Evolutionary conservation across 2,113 vertebrate genomes (phyloP), one percentile per base, ranked within the genome.

Genomic region (Orcinus orca): DNA sequence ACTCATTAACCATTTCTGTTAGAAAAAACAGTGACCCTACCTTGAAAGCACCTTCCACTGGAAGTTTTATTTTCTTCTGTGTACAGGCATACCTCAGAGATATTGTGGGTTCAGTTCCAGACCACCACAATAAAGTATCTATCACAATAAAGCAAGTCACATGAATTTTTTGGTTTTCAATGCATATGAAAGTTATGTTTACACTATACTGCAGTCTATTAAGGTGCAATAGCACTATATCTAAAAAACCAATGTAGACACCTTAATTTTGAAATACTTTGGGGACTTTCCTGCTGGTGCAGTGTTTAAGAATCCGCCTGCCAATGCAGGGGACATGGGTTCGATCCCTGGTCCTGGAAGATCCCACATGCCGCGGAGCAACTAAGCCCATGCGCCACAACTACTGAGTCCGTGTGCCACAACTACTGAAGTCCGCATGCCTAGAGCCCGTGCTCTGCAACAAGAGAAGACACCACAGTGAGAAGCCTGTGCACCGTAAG

Each of bases 341-440:
- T 53, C 53, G 15, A 53, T 53, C 53, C 53, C 53, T 53, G 53
- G 53, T 53, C 53, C 53, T 17, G 53, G 53, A 53, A 53, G 53
- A 53, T 53, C 53, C 53, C 53, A 53, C 53, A 17, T 17, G 53
- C 53, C 15, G 5, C 53, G 53, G 15, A 17, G 53, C 53, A 53
- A 53, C 53, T 17, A 53, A 53, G 53, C 53, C 53, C 5, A 0
- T 53, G 53, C 0, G 0, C 53, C 53, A 53, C 53, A 53, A 53
- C 53, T 53, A 53, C 53, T 53, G 53, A 53, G 53, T 17, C 53
- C 5, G 5, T 53, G 53, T 53, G 53, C 53, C 53, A 53, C 53
- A 53, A 53, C 15, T 53, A 53, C 53, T 53, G 53, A 53, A 53
- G 53, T 53, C 53, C 1, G 15, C 53, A 53, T 53, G 53, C 53